These are phyloP conservation scores for Pantelozetes paolii DNA, from an alignment of 2,888 invertebrate species.

Conservation along the genomic window DNA sequence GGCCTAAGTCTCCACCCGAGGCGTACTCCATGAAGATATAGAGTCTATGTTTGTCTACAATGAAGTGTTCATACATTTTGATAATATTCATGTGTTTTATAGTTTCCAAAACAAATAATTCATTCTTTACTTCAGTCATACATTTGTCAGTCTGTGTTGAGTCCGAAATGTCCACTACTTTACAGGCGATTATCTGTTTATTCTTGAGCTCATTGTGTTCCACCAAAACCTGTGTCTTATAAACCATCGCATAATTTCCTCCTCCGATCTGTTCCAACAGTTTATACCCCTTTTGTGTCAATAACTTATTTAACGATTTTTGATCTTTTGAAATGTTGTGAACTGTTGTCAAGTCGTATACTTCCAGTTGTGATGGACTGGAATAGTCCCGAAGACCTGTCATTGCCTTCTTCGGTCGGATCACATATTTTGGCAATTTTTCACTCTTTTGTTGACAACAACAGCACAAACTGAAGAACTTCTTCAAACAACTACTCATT, in stretches of 20 bases:
- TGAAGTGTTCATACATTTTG: not conserved
- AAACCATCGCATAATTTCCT: not conserved
- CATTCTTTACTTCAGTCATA: not conserved
- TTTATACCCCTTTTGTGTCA: not conserved
- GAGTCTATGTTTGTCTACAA: not conserved
- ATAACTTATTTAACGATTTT: not conserved
- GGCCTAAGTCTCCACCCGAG: not conserved
- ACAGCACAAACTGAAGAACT: too few relatives aligned
- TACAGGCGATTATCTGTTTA: not conserved
- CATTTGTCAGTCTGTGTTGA: not conserved
- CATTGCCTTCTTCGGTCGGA: not conserved
- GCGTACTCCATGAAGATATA: not conserved
- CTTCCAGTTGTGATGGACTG: not conserved
- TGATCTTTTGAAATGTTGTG: not conserved
- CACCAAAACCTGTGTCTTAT: not conserved
- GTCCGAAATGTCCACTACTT: not conserved
- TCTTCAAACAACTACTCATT: too few relatives aligned
- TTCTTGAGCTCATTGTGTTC: not conserved
- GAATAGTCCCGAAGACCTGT: not conserved
- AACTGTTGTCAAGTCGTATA: not conserved
- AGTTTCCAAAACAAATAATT: not conserved
- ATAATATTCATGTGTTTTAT: constrained; percentile 5
- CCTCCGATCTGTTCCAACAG: not conserved
- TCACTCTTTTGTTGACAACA: too few relatives aligned
- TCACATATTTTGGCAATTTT: not conserved